Evolutionary conservation across 1,140 invertebrate genomes (phyloP), one percentile per base, ranked within the genome.

Genomic region (Heliothis virescens): DNA sequence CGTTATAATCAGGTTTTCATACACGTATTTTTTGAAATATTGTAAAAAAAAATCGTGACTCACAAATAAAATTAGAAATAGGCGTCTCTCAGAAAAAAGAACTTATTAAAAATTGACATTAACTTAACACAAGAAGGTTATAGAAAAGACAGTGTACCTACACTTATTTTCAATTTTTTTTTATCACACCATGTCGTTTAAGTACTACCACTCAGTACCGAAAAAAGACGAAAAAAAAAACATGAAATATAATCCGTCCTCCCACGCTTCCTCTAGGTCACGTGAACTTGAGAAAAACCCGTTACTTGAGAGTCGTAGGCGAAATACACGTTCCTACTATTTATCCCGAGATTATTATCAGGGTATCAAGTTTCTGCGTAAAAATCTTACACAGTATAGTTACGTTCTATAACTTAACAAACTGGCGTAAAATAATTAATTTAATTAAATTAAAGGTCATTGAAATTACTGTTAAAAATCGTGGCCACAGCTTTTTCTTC

Each of bases 311-410:
- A 29, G 18, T 55, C 16, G 34, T 74, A 74, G 55, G 71, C 71
- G 55, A 59, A 41, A 29, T 7, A 50, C 41, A 16, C n/a, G 15
- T 41, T n/a, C n/a, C n/a, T 13, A 9, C 16, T 74, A 74, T 60
- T 60, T 60, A 74, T 74, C n/a, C 55, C 9, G 41, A 34, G 71
- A 59, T 73, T 73, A 59, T 47, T 59, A 73, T 59, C 50, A 69
- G 2, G 29, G 41, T 65, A 34, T 41, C 34, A 41, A 41, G 34
- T 50, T 69, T 69, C 62, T 63, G 29, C n/a, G 62, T 63, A 62
- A 62, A 62, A 63, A 63, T 60, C 12, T 60, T 60, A 53, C 34
- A 41, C 5, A 9, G 5, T 34, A 41, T 7, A 41, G 3, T 5
- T 41, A 41, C 5, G 34, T 41, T 9, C 9, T 41, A 5, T 7